Evolutionary conservation across 1,140 invertebrate genomes (phyloP), one percentile per base, ranked within the genome.

Genomic region (Elymnias hypermnestra): DNA sequence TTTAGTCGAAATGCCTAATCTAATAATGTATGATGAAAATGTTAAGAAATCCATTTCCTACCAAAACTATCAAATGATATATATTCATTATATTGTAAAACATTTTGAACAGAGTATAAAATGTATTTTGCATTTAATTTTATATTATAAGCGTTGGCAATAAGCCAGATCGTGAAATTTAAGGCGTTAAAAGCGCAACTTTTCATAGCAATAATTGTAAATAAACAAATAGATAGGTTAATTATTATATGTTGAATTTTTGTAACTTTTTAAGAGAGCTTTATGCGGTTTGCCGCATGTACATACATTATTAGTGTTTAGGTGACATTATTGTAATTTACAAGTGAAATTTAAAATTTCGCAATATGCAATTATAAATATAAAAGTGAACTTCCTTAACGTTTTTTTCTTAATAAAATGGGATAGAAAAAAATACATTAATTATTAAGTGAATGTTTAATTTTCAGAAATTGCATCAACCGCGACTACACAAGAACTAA

Each of bases 211-310:
- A 85, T 85, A 83, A 77, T 68, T 85, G 76, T 85, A 83, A 57
- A 83, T 84, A 83, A 53, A 53, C 60, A 64, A 57, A 69, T 83
- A 83, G 81, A 79, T 85, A 85, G 81, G 71, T 72, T 85, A 83
- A 85, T 81, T 82, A 84, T 79, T 78, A 63, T 81, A 76, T 63
- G 73, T 85, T 83, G 71, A 74, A 53, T 59, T 76, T 74, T 74
- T 83, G 69, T 76, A 82, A 76, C 76, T 82, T 79, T 81, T 75
- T 82, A 82, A 83, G 77, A 85, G 73, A 83, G 76, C 78, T 83
- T 85, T 85, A 83, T 79, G 78, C 78, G 77, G 71, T 56, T 12
- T 19, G 38, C 61, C 74, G 81, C 62, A 68, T 83, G 73, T 83
- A 83, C 66, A 81, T 66, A 66, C 14, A 40, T 55, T 52, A 31